These are phyloP conservation scores for Trinorchestia longiramus DNA, from an alignment of 1,140 invertebrate genomes.

Conservation along the genomic window DNA sequence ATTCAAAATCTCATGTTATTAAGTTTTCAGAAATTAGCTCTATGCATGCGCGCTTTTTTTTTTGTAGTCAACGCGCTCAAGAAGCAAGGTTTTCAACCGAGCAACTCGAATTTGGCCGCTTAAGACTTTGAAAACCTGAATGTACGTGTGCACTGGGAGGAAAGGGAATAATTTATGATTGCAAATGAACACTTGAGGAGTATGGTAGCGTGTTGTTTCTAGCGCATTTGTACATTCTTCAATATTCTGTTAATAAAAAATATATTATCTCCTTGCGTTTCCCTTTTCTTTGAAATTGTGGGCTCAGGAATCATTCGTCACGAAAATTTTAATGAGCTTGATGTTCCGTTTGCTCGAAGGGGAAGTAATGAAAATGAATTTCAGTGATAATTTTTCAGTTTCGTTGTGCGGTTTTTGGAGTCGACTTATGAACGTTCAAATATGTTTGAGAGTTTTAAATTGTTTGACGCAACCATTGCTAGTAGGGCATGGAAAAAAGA, in stretches of 20 bases:
- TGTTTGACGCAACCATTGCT: too few relatives aligned
- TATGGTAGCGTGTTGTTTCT: background rate
- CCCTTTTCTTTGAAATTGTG: background rate
- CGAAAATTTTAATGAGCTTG: too few relatives aligned
- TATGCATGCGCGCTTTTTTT: background rate
- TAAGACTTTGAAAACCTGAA: background rate
- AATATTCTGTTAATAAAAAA: constrained; percentile 11
- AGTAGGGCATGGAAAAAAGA: too few relatives aligned
- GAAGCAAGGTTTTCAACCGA: too few relatives aligned
- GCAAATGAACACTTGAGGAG: background rate
- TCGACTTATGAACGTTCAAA: too few relatives aligned
- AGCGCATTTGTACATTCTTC: background rate
- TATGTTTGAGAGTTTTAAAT: too few relatives aligned
- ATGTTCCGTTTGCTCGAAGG: too few relatives aligned
- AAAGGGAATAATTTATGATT: background rate
- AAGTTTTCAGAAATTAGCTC: background rate
- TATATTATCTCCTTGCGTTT: background rate
- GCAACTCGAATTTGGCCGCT: background rate
- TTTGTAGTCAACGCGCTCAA: too few relatives aligned
- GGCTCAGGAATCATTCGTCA: too few relatives aligned
- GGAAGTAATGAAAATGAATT: too few relatives aligned
- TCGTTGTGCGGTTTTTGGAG: too few relatives aligned
- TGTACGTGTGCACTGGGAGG: background rate
- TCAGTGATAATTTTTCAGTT: too few relatives aligned
- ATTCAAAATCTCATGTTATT: background rate